Conservation (phyloP, 2,888 invertebrate species). For the Plebejus argus region DNA sequence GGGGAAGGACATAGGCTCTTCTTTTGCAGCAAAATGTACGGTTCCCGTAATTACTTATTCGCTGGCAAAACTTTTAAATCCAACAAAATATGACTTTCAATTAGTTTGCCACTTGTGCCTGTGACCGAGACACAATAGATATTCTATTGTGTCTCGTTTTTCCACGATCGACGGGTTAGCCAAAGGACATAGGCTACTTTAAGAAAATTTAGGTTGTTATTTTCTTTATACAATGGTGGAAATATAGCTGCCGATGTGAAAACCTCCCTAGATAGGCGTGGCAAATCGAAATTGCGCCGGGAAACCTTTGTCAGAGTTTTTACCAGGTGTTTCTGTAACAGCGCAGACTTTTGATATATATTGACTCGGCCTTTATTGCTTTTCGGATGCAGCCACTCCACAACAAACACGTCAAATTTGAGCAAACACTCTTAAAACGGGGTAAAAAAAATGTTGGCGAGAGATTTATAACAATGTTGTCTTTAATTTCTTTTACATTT, state of each 20-base stretch:
- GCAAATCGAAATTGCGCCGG: conserved; percentile 55
- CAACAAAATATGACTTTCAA: too few species aligned
- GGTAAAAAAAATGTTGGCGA: not conserved
- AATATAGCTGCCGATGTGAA: conserved; percentile 10
- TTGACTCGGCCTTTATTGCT: conserved; percentile 40
- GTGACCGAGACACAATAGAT: too few species aligned
- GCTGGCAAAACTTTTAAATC: too few species aligned
- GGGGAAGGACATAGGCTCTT: too few species aligned
- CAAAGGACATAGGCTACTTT: not conserved
- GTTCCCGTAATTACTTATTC: too few species aligned
- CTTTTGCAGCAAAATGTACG: too few species aligned
- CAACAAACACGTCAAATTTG: conserved; percentile 24
- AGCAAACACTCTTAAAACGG: not conserved
- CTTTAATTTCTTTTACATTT: not conserved
- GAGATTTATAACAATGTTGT: not conserved
- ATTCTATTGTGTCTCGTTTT: too few species aligned
- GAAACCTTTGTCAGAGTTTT: conserved; percentile 54
- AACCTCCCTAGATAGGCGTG: conserved; percentile 45
- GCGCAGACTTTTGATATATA: conserved; percentile 38
- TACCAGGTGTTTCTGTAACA: conserved; percentile 39
- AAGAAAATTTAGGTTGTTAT: not conserved
- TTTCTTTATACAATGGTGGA: not conserved
- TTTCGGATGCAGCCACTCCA: conserved; percentile 34
- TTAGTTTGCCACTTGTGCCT: too few species aligned
- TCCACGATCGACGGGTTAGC: too few species aligned